Conservation (phyloP, 2,888 invertebrate species). For the Bombylius major region DNA sequence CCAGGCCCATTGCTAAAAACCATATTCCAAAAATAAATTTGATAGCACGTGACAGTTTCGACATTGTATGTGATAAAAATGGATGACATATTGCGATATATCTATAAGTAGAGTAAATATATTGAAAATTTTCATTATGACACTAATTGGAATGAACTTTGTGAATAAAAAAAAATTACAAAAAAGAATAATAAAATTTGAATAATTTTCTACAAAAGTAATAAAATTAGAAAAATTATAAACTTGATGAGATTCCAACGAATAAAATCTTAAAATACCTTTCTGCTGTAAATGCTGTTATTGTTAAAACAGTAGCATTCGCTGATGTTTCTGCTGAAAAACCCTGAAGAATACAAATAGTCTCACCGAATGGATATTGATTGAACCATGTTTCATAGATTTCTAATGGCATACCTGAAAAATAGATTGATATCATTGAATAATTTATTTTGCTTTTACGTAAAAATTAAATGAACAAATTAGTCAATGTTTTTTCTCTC, state of each 20-base stretch:
- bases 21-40: slow-evolving; percentile 63
- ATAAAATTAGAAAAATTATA: too few species aligned
- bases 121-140: too few species aligned
- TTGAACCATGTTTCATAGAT: slow-evolving; percentile 50
- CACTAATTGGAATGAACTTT: too few species aligned
- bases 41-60: slow-evolving; percentile 63
- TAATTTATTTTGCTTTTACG: too few species aligned
- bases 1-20: slow-evolving; percentile 54
- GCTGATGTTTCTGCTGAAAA: slow-evolving; percentile 65
- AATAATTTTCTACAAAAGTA: too few species aligned
- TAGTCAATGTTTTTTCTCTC: too few species aligned
- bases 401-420: slow-evolving; percentile 56
- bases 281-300: slow-evolving; percentile 72
- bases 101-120: slow-evolving; percentile 26
- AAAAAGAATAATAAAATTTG: not conserved
- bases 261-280: slow-evolving; percentile 29
- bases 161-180: too few species aligned
- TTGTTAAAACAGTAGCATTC: slow-evolving; percentile 64
- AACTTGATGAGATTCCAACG: too few species aligned
- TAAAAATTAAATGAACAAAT: too few species aligned
- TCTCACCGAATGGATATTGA: slow-evolving; percentile 52
- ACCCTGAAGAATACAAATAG: slow-evolving; percentile 54
- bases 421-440: not conserved
- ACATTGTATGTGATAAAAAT: slow-evolving; percentile 53
- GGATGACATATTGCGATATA: slow-evolving; percentile 72